Percentiles rank a stretch among this genome's conserved stretches.
Evolutionary conservation across 1,140 invertebrate species (phyloP).

Genomic region (Plectrocnemia conspersa): DNA sequence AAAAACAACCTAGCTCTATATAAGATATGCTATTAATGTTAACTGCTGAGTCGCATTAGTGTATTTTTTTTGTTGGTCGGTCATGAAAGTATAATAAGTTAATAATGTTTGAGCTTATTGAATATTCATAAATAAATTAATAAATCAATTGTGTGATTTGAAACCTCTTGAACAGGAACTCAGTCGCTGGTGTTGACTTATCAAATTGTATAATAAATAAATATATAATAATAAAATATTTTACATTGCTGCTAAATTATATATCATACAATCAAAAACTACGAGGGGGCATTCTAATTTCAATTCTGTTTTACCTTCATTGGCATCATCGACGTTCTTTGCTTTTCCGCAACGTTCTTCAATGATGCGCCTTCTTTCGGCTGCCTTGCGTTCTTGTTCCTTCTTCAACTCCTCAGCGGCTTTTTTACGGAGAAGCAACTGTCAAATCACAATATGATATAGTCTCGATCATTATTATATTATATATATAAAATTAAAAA

Average conservation of each 20-base stretch:
- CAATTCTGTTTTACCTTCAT: conserved; percentile 71
- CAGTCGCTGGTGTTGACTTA: too few relatives aligned
- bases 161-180: not conserved
- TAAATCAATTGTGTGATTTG: too few relatives aligned
- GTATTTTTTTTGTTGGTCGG: not conserved
- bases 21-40: too few relatives aligned
- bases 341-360: conserved; percentile 89
- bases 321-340: conserved; percentile 84
- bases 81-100: not conserved
- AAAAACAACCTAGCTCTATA: too few relatives aligned
- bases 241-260: not conserved
- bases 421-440: conserved; percentile 98
- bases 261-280: conserved; percentile 18
- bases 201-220: too few relatives aligned
- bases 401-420: conserved; percentile 99
- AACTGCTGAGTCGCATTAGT: too few relatives aligned
- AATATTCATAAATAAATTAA: not conserved
- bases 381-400: conserved; percentile 97
- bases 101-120: not conserved
- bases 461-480: not conserved
- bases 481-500: conserved; percentile 35
- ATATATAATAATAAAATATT: too few relatives aligned
- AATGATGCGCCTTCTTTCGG: conserved; percentile 95
- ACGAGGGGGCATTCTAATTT: conserved; percentile 6
- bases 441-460: conserved; percentile 14